A percentile compares a stretch with the other conserved stretches of the same genome.
Evolutionary conservation across 2,888 invertebrate species (phyloP).

Genomic region (Congeria kusceri): DNA sequence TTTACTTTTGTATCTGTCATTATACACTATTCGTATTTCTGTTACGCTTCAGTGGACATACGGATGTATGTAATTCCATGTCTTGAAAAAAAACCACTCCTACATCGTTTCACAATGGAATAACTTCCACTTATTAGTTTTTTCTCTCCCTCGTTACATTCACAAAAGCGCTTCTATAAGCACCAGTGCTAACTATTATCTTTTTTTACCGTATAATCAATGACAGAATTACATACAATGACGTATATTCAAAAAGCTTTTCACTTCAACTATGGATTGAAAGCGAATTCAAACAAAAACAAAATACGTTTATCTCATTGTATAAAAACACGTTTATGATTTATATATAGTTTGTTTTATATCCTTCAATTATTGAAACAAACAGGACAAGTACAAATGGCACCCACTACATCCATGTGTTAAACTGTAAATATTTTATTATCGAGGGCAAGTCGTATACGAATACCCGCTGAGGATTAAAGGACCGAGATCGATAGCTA

Average conservation of each 20-base stretch:
- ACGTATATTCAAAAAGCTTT: not conserved
- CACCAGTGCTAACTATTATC: no score
- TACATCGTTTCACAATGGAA: no score
- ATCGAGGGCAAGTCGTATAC: slow-evolving; percentile 10
- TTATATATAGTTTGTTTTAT: not conserved
- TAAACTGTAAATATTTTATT: slow-evolving; percentile 28
- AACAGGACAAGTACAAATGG: no score
- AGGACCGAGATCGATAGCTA: slow-evolving; percentile 20
- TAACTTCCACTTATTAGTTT: no score
- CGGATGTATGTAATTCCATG: no score
- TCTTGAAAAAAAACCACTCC: no score
- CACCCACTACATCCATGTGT: not conserved
- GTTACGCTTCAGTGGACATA: no score
- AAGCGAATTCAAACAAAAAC: not conserved
- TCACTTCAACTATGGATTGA: not conserved
- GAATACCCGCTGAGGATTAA: not conserved
- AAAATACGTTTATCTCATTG: not conserved
- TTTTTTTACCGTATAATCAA: no score
- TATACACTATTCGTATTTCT: not conserved
- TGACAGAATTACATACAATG: not conserved
- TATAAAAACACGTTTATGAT: not conserved
- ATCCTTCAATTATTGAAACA: no score
- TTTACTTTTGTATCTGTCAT: slow-evolving; percentile 61
- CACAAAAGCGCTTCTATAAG: no score
- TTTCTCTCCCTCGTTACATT: no score